Evolutionary conservation across 2,113 vertebrate species (phyloP).

Genomic region (Phalacrocorax carbo): DNA sequence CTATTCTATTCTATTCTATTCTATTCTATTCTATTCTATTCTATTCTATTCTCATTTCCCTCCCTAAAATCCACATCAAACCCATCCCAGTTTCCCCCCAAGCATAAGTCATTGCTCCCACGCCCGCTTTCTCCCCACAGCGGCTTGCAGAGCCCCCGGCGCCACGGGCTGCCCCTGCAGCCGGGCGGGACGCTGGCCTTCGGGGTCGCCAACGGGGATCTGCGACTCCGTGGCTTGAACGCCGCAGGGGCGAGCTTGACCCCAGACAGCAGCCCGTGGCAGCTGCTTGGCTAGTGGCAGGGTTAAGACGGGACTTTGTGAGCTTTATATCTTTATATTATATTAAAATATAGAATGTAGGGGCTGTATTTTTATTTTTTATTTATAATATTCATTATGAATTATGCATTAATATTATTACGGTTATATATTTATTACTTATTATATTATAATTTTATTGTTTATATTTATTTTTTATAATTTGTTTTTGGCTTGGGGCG

Average conservation of each 20-base stretch:
- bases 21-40: too few species aligned
- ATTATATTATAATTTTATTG: not conserved
- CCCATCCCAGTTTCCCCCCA: not conserved
- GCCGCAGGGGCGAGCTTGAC: too few species aligned
- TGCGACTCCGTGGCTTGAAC: too few species aligned
- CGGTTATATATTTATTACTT: too few species aligned
- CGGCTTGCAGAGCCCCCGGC: too few species aligned
- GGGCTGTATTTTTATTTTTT: not conserved
- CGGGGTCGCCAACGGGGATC: too few species aligned
- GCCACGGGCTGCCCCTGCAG: too few species aligned
- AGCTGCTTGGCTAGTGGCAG: not conserved
- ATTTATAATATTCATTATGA: not conserved
- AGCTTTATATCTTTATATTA: not conserved
- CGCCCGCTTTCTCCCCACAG: not conserved
- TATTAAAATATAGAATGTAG: not conserved
- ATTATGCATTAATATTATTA: not conserved
- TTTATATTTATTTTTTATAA: not conserved
- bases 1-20: too few species aligned
- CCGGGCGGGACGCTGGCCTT: not conserved
- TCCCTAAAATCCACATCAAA: not conserved
- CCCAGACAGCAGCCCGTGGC: not conserved
- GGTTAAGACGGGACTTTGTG: not conserved
- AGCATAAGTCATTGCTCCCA: not conserved
- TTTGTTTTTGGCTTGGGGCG: rapidly evolving
- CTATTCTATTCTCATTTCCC: too few species aligned